Percentiles rank a stretch among this genome's conserved stretches.
Conservation (phyloP, 2,888 invertebrate species). For the Helicoverpa assulta region DNA sequence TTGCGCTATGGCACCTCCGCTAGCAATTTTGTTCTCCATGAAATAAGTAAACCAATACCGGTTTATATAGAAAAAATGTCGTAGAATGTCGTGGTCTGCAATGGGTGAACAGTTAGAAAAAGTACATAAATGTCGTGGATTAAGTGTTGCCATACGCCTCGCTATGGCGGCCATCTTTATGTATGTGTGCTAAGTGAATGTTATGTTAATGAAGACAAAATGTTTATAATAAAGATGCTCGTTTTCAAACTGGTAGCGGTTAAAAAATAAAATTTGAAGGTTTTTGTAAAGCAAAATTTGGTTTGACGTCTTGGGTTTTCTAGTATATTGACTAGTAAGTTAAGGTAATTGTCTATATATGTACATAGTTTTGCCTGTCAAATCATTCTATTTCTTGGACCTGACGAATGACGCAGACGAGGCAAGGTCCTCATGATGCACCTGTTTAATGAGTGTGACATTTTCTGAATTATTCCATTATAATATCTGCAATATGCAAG, state of each 20-base stretch:
- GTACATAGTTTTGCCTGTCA: no score
- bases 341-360: no score
- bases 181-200: conserved; percentile 61
- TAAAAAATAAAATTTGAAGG: background rate
- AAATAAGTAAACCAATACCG: conserved; percentile 45
- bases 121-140: conserved; percentile 58
- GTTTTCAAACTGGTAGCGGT: conserved; percentile 24
- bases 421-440: no score
- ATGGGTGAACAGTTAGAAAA: conserved; percentile 62
- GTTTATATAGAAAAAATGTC: conserved; percentile 55
- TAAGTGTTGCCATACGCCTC: conserved; percentile 59
- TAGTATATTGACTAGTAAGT: background rate
- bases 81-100: conserved; percentile 61
- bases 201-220: conserved; percentile 59
- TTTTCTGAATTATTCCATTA: no score
- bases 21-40: no score
- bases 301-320: background rate
- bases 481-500: no score
- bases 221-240: conserved; percentile 43
- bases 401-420: no score
- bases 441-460: no score
- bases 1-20: no score
- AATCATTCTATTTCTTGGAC: no score
- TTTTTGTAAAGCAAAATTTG: background rate
- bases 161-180: conserved; percentile 52